Evolutionary conservation across 2,113 vertebrate species (phyloP), one percentile per base, ranked within the genome.

Genomic region (Cinclus mexicanus): DNA sequence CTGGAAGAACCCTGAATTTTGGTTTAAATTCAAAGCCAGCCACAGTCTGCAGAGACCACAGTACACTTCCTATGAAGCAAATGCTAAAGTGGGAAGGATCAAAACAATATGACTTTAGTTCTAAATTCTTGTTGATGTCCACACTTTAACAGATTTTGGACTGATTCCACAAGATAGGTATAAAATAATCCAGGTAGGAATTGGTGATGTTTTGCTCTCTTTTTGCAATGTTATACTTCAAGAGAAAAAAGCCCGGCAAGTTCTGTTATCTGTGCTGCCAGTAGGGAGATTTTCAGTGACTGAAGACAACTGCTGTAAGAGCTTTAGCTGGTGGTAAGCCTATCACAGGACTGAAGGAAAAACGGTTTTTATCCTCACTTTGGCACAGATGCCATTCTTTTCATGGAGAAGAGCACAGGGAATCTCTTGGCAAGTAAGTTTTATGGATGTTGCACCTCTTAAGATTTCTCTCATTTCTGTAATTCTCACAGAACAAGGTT

Each of bases 31-130:
- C 33, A 79, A 94, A 69, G 10, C 22, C 39, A 77, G 28, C 15
- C 11, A 8, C 15, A 12, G 4, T 74, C n/a, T 44, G 31, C 14
- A 49, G 41, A 49, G 41, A 52, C 18, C 18, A 9, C 0, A 0
- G 16, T 29, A 44, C 9, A 11, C 29, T 78, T 79, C 21, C 21
- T 29, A 0, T 87, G 28, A 42, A 71, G 50, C 25, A 67, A 61
- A 53, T 42, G 52, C 46, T 71, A 6, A 86, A 64, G 18, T 59
- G 33, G 12, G 12, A 89, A 74, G 44, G 26, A 69, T 80, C 71
- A 83, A 80, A 91, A 49, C 10, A 87, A 22, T 7, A 1, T 59
- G 19, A 41, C 39, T 63, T 90, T 7, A 35, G 12, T 84, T 85
- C 25, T 21, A 42, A 4, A 76, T 83, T 64, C 37, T 79, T 71